A percentile compares a stretch with the other conserved stretches of the same genome.
These are phyloP conservation scores for Rhinolophus sinicus DNA, from an alignment of 2,113 vertebrate genomes.

Conservation along the genomic window DNA sequence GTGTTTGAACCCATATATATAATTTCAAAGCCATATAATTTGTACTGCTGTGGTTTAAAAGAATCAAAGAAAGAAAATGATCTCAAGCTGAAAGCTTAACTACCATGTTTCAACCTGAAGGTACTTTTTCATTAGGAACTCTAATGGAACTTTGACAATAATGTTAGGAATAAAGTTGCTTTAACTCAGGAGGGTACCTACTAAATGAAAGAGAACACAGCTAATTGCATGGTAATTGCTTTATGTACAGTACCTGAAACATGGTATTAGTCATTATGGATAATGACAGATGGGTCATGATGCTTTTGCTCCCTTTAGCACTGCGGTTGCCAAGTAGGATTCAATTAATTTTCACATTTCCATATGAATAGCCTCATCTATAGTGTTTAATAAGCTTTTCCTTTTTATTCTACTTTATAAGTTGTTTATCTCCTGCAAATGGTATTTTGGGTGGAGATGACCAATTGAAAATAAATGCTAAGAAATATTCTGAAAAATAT, in stretches of 20 bases:
- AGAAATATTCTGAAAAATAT: conserved; percentile 11
- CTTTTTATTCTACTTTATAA: neutral
- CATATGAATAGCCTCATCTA: conserved; percentile 54
- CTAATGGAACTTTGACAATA: conserved; percentile 79
- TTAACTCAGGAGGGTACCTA: conserved; percentile 64
- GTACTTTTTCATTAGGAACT: conserved; percentile 68
- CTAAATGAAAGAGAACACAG: conserved; percentile 72
- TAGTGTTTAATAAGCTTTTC: neutral
- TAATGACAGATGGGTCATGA: conserved; percentile 67
- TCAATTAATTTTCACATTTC: conserved; percentile 72
- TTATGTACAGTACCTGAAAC: conserved; percentile 68
- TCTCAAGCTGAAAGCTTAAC: conserved; percentile 75
- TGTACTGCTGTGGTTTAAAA: conserved; percentile 60
- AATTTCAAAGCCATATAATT: conserved; percentile 73
- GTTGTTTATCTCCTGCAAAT: conserved; percentile 56
- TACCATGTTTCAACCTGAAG: conserved; percentile 70
- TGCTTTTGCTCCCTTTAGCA: conserved; percentile 50
- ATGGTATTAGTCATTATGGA: conserved; percentile 62
- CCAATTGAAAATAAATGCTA: conserved; percentile 38
- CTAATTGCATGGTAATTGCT: conserved; percentile 72
- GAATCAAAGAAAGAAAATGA: conserved; percentile 77
- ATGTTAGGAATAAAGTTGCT: conserved; percentile 65
- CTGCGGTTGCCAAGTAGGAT: neutral
- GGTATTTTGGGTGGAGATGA: neutral
- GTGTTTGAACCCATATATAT: conserved; percentile 64